These are phyloP conservation scores for Lepidocyrtoides sp. DNA, from an alignment of 2,888 invertebrate genomes.

Conservation along the genomic window DNA sequence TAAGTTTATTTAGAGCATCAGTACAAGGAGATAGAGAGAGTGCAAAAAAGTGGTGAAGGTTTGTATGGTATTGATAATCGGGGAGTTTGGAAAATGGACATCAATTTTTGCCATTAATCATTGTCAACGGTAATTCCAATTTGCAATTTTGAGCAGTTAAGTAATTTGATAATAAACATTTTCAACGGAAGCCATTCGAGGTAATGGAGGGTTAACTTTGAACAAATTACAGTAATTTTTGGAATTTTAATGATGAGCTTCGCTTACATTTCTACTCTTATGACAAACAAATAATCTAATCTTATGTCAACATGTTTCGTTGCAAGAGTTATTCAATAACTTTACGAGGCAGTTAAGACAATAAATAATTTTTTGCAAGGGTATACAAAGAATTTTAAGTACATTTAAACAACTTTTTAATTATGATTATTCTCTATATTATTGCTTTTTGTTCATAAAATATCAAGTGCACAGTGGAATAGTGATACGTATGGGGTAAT, in stretches of 20 bases:
- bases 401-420: conserved; percentile 44
- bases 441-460: background rate
- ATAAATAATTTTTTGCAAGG: conserved; percentile 19
- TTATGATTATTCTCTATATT: background rate
- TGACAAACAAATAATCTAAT: background rate
- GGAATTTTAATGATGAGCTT: conserved; percentile 8
- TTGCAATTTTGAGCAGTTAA: background rate
- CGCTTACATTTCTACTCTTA: too few species aligned
- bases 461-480: background rate
- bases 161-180: background rate
- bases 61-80: background rate
- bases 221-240: conserved; percentile 34
- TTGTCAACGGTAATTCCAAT: background rate
- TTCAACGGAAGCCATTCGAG: background rate
- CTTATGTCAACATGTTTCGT: conserved; percentile 18
- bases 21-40: background rate
- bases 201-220: background rate
- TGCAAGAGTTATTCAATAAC: background rate
- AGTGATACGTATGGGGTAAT: too few species aligned
- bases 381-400: background rate
- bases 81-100: background rate
- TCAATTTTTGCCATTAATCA: conserved; percentile 7
- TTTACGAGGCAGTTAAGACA: background rate
- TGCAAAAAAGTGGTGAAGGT: background rate
- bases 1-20: background rate